Evolutionary conservation across 2,888 invertebrate genomes (phyloP), one percentile per base, ranked within the genome.

Genomic region (Leptopterna dolabrata): DNA sequence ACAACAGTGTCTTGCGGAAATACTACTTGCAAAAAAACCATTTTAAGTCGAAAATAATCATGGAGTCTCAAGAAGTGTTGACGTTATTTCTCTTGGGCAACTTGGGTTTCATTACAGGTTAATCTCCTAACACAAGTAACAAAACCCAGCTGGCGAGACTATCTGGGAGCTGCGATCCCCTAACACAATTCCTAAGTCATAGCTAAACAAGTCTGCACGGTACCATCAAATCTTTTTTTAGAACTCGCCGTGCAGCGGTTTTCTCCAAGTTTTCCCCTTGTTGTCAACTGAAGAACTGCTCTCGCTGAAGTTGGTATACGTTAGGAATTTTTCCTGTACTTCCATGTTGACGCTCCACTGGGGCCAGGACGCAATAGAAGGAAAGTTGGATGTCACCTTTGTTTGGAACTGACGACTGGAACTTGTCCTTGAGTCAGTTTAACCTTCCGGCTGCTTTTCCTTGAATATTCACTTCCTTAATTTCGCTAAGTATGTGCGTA

Each of bases 371-470:
- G 63, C 73, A 41, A 19, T 36, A 36, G 41, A 73, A 36, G 14
- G 73, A 73, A 73, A 73, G 73, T 73, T 73, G 73, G 73, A 41
- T 41, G 36, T 36, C 19, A 29, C 73, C 19, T 73, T 73, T 73
- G 73, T 73, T 73, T 73, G 41, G 36, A 19, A 73, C 73, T 73
- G 73, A n/a, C 41, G 36, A 73, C 73, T 41, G 41, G 73, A 41
- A 41, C 73, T 73, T 41, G 73, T 73, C 73, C 73, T 73, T 41
- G 73, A 73, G 73, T 73, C 36, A 36, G 73, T 73, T 73, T 73
- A 7, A 36, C 1, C 29, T 73, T 73, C 73, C 73, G 73, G 36
- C 41, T 41, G 1, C 41, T 73, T 73, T 73, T 63, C 63, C 63
- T 63, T 63, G 63, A 63, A 63, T 63, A 73, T 19, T 41, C 36